phyloP scores from a whole-genome alignment of 64 coral and sea anemone species.

The Acropora tenuis region DNA sequence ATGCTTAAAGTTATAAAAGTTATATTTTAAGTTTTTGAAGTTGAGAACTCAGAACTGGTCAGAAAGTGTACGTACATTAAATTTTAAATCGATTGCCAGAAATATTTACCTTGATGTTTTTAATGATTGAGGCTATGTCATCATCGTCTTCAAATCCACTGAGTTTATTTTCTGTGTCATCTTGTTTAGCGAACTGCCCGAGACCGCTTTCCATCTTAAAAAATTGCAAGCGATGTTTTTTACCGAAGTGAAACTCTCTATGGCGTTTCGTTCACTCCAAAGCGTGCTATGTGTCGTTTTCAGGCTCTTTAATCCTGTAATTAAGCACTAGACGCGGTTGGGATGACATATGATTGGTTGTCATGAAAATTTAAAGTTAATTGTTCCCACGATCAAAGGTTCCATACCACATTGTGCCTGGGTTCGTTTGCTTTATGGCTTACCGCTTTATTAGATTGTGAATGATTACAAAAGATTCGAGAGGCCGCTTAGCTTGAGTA shows the following conservation, averaged over 20 bases:
- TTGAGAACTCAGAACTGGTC: no score
- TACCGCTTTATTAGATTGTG: conserved; percentile 55
- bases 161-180: background rate
- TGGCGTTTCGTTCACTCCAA: background rate
- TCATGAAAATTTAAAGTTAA: background rate
- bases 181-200: background rate
- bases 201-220: background rate
- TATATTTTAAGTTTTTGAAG: no score
- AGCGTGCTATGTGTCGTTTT: background rate
- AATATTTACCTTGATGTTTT: conserved; percentile 61
- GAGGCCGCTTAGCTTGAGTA: background rate
- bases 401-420: conserved; percentile 33
- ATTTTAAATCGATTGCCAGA: no score
- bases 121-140: conserved; percentile 53
- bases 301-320: conserved; percentile 13
- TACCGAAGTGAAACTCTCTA: conserved; percentile 13
- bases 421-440: conserved; percentile 34
- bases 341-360: conserved; percentile 28
- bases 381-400: conserved; percentile 20
- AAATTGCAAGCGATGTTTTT: background rate
- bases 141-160: conserved; percentile 43
- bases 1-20: no score
- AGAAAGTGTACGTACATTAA: background rate
- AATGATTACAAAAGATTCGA: background rate
- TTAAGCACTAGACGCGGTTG: conserved; percentile 25